Evolutionary conservation across 92 coral and sea anemone genomes (phyloP), one percentile per base, ranked within the genome.

Genomic region (Phenganax subtilis): DNA sequence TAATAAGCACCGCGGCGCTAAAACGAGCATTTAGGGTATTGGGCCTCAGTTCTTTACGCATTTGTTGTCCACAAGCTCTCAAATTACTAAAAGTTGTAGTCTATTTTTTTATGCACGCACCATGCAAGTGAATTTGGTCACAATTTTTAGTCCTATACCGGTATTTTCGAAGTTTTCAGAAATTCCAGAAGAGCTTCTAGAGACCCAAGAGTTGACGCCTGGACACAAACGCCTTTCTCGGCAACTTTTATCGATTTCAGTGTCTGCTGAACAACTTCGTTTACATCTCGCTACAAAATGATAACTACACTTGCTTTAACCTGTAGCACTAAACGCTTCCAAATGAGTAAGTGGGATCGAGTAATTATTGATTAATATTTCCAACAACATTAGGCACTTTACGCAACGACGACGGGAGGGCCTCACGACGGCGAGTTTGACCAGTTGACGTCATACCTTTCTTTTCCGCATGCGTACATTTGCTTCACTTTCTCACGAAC

Each of bases 161-260:
- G 92, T 72, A 96, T 96, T 87, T 92, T 90, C 1, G 97, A 92
- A 9, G 90, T 89, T 44, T 90, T 93, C 84, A 96, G 86, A 87
- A 96, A 96, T 65, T 96, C 99, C 17, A 96, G 84, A 67, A 96
- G 80, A 51, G 99, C 99, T 68, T 96, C 99, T 0, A 96, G 84
- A 5, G 99, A 96, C 37, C 99, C 99, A 27, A 96, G 89, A 55
- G 99, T 96, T 15, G 99, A 96, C 10, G 99, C 96, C 58, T 96
- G 99, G 12, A 96, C 99, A 73, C 93, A 96, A 51, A 96, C 99
- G n/a, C 99, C 99, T 17, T 97, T 90, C 52, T 92, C 99, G 12
- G 99, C 87, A 82, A 96, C 86, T 85, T 89, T 90, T 67, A 96
- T 92, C 16, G 99, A 88, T 77, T 89, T 91, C 55, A 96, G 86